Evolutionary conservation across 2,113 vertebrate genomes (phyloP).

Genomic region (Amblyornis subalaris): DNA sequence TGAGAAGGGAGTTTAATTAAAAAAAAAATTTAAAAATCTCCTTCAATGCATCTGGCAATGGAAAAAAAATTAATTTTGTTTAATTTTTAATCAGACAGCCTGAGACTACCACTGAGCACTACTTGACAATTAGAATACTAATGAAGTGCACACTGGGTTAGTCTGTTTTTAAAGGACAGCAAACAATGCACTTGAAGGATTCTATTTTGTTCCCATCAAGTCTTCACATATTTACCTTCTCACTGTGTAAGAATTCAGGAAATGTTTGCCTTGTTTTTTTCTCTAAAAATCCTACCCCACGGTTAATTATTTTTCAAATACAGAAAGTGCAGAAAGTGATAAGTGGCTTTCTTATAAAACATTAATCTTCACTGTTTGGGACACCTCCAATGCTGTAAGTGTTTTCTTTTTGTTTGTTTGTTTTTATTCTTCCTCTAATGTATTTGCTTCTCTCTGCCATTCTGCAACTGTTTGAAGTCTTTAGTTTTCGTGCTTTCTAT

Average conservation of each 20-base stretch:
- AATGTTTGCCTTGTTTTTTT: not conserved
- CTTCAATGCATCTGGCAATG: conserved; percentile 40
- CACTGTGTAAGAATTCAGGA: not conserved
- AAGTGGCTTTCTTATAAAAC: conserved; percentile 37
- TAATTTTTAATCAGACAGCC: conserved; percentile 68
- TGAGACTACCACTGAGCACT: conserved; percentile 52
- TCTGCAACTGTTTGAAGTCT: not conserved
- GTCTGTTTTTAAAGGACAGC: conserved; percentile 45
- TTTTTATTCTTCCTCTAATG: conserved; percentile 11
- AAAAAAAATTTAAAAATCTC: not conserved
- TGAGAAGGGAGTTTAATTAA: conserved; percentile 22
- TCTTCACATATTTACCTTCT: not conserved
- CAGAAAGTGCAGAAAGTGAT: not conserved
- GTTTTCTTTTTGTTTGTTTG: not conserved
- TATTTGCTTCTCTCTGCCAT: not conserved
- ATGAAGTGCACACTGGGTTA: conserved; percentile 55
- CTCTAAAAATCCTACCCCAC: not conserved
- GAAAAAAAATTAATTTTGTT: conserved; percentile 61
- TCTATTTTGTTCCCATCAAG: not conserved
- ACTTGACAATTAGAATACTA: conserved; percentile 63
- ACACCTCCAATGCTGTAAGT: not conserved
- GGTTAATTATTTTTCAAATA: conserved; percentile 20
- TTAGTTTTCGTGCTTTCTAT: not conserved
- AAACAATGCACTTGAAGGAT: conserved; percentile 7
- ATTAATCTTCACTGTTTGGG: not conserved